Percentiles rank a stretch among this genome's conserved stretches.
Evolutionary conservation across 2,113 vertebrate species (phyloP).

Genomic region (Phyllostomus hastatus): DNA sequence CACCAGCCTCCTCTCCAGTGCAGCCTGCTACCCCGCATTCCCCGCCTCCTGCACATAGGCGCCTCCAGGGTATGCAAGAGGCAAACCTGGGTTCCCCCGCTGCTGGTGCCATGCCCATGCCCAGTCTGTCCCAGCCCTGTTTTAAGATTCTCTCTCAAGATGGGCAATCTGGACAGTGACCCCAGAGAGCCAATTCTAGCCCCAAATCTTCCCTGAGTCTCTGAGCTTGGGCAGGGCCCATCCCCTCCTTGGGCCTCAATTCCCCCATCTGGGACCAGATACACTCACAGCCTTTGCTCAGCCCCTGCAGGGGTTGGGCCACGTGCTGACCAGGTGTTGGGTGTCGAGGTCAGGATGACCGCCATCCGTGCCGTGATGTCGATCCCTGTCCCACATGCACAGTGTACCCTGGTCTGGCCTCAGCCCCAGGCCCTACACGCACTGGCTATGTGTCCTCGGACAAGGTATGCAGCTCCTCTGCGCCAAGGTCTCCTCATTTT

Average conservation of each 20-base stretch:
- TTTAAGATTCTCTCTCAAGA: background rate
- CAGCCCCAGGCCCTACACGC: background rate
- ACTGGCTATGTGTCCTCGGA: background rate
- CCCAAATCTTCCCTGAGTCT: background rate
- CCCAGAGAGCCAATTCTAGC: background rate
- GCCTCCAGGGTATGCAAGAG: background rate
- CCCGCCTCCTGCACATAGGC: background rate
- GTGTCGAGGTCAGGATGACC: background rate
- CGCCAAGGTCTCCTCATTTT: background rate
- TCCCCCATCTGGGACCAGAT: background rate
- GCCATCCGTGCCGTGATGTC: rapidly evolving
- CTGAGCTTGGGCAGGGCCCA: no score
- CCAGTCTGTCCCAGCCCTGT: background rate
- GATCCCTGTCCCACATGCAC: no score
- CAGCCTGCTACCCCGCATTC: rapidly evolving
- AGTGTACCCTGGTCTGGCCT: background rate
- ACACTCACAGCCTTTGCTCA: background rate
- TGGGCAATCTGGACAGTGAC: background rate
- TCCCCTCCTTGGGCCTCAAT: background rate
- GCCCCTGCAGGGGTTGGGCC: background rate
- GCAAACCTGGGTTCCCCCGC: rapidly evolving
- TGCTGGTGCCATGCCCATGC: background rate
- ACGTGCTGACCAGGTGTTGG: no score
- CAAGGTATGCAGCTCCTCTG: background rate
- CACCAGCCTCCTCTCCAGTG: background rate